Conservation (phyloP, 2,888 invertebrate species). For the Hypsopygia costalis region DNA sequence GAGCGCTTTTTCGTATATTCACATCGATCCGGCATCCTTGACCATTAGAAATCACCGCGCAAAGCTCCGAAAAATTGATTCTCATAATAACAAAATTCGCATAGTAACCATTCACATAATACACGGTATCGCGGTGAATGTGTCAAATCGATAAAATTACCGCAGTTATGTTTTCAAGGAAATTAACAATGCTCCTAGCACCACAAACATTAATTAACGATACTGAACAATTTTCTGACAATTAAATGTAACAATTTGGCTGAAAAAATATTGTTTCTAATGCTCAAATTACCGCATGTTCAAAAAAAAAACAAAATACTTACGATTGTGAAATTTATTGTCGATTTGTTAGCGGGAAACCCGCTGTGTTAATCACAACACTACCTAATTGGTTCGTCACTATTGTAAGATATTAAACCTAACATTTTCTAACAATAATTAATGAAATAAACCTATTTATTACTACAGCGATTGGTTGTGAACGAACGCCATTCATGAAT, state of each 20-base stretch:
- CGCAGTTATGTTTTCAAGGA: conserved; percentile 74
- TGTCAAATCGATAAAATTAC: conserved; percentile 80
- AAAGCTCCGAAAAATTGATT: conserved; percentile 5
- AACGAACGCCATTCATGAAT: conserved; percentile 71
- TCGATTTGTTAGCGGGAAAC: conserved; percentile 53
- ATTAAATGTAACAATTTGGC: too few relatives aligned
- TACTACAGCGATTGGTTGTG: conserved; percentile 58
- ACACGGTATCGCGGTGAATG: conserved; percentile 46
- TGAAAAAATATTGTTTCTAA: neutral
- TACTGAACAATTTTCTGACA: too few relatives aligned
- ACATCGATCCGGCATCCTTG: conserved; percentile 13
- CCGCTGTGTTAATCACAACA: conserved; percentile 45
- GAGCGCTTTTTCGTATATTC: neutral
- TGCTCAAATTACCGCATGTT: neutral
- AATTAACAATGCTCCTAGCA: conserved; percentile 24
- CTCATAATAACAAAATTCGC: conserved; percentile 25
- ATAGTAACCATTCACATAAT: conserved; percentile 52
- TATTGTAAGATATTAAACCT: conserved; percentile 43
- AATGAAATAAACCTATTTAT: conserved; percentile 45
- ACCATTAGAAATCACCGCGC: conserved; percentile 4
- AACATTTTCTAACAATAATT: conserved; percentile 68
- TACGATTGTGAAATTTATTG: conserved; percentile 56
- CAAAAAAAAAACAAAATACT: conserved; percentile 45
- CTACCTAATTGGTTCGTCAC: conserved; percentile 70
- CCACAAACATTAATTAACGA: too few relatives aligned